Evolutionary conservation across 2,888 invertebrate genomes (phyloP).

Genomic region (Xanthostigma xanthostigma): DNA sequence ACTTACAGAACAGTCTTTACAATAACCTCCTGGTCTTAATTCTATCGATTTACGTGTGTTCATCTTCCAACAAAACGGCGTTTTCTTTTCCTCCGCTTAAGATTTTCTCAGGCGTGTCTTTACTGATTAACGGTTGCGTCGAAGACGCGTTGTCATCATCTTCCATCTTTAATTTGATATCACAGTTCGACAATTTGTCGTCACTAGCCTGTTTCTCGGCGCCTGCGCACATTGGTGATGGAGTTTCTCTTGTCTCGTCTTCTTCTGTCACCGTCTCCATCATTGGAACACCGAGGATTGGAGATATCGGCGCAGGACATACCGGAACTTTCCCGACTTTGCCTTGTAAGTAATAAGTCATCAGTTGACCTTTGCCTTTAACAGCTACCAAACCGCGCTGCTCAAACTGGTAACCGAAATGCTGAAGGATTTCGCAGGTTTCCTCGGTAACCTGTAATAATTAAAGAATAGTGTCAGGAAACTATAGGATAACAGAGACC

Average conservation of each 20-base stretch:
- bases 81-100: neutral
- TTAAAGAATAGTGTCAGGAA: constrained; percentile 4
- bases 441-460: constrained; percentile 77
- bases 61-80: constrained; percentile 1
- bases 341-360: constrained; percentile 81
- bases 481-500: no score
- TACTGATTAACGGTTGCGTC: constrained; percentile 19
- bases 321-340: constrained; percentile 27
- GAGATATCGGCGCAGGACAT: constrained; percentile 12
- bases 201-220: constrained; percentile 20
- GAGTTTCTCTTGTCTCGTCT: constrained; percentile 27
- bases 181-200: constrained; percentile 20
- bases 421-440: constrained; percentile 74
- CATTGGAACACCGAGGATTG: constrained; percentile 16
- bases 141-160: constrained; percentile 16
- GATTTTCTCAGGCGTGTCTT: constrained; percentile 11
- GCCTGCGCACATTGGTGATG: constrained; percentile 23
- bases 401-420: constrained; percentile 84
- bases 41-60: neutral
- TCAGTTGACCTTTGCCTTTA: constrained; percentile 91
- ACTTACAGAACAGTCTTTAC: no score
- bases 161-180: neutral
- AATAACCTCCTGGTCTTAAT: no score
- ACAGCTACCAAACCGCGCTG: constrained; percentile 90
- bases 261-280: constrained; percentile 31